Evolutionary conservation across 35 echinoderm and acorn worm genomes (phyloP).

Genomic region (Hemicentrotus pulcherrimus): DNA sequence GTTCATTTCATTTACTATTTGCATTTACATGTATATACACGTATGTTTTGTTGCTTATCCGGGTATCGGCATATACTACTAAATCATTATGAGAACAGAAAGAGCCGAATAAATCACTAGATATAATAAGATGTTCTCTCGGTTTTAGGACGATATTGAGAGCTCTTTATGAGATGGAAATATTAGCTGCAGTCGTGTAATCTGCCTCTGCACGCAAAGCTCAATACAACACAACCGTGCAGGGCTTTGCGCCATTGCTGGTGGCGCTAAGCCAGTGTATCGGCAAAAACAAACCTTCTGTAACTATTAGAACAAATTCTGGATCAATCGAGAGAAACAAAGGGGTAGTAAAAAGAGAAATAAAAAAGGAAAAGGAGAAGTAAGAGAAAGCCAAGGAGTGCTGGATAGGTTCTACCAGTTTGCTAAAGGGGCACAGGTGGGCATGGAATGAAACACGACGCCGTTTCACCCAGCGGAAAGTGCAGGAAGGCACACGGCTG

Average conservation of each 20-base stretch:
- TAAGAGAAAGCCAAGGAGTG: not conserved
- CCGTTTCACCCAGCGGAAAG: conserved; percentile 38
- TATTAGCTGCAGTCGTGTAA: not conserved
- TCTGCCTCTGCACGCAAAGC: not conserved
- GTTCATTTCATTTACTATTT: too few species aligned
- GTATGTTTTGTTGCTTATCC: too few species aligned
- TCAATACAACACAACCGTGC: not conserved
- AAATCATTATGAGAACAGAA: not conserved
- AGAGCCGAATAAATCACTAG: not conserved
- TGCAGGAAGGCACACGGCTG: conserved; percentile 39
- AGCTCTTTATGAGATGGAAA: not conserved
- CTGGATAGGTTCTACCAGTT: conserved; percentile 6
- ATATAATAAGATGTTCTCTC: not conserved
- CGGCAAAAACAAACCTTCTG: conserved; percentile 10
- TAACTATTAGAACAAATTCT: conserved; percentile 23
- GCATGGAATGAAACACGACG: not conserved
- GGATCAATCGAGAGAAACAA: conserved; percentile 31
- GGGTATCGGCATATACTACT: too few species aligned
- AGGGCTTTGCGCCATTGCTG: not conserved
- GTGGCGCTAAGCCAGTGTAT: not conserved
- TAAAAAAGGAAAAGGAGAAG: not conserved
- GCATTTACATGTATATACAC: too few species aligned
- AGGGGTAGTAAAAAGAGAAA: conserved; percentile 21
- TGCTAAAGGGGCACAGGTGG: conserved; percentile 26
- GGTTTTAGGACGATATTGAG: not conserved